phyloP scores from a whole-genome alignment of 2,797 vertebrate genomes.

The Tenualosa thibaudeaui region DNA sequence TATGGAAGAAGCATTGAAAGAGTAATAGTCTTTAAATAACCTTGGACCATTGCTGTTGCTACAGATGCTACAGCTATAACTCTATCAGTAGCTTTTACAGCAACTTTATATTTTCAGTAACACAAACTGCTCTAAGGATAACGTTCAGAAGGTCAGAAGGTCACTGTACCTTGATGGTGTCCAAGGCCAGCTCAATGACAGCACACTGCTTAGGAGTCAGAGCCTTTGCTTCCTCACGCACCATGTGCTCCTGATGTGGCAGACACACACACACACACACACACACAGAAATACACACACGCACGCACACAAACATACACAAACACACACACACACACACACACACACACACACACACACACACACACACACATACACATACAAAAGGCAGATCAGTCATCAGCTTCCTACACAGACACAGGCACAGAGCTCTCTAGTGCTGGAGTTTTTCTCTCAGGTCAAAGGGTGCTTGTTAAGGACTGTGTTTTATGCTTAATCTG shows the following conservation, averaged over 20 bases:
- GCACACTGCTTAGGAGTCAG: constrained; percentile 97
- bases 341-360: not conserved
- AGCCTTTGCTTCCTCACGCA: constrained; percentile 95
- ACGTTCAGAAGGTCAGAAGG: too few relatives aligned
- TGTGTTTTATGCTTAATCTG: not conserved
- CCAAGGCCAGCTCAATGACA: constrained; percentile 92
- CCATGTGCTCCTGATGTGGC: constrained; percentile 90
- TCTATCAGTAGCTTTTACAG: not conserved
- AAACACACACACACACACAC: not conserved
- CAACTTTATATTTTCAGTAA: too few relatives aligned
- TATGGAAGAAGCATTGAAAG: not conserved
- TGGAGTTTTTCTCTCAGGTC: not conserved
- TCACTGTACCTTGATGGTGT: constrained; percentile 92
- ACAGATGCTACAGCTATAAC: not conserved
- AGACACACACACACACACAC: not conserved
- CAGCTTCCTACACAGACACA: not conserved
- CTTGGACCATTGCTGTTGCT: not conserved
- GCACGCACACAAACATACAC: not conserved
- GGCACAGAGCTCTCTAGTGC: not conserved
- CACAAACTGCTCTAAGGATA: not conserved
- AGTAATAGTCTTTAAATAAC: not conserved
- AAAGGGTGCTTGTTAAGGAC: not conserved
- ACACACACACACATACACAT: not conserved
- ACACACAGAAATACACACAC: not conserved
- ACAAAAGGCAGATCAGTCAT: too few relatives aligned